Evolutionary conservation across 2,113 vertebrate genomes (phyloP), one percentile per base, ranked within the genome.

Genomic region (Anthoscopus minutus): DNA sequence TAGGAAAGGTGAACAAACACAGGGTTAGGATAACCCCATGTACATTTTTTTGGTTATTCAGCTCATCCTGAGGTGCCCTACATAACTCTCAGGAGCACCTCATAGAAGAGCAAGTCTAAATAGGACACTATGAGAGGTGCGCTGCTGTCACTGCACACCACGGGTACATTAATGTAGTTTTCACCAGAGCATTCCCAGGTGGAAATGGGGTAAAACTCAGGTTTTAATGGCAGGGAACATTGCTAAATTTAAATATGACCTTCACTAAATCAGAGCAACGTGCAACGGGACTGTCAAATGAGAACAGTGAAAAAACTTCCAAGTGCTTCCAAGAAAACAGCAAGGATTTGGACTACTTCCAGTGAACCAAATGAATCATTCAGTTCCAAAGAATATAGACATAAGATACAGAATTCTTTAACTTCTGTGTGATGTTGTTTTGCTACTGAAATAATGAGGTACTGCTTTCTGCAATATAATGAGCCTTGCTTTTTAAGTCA

Each of bases 191-290:
- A 71, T 67, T 92, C 67, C 80, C 79, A 35, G 19, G 27, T 48
- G 81, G 37, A 80, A 93, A 70, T 14, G 69, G 60, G n/a, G 31
- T 23, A 70, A 50, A 53, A 47, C 38, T 42, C 81, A 72, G 24
- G 48, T 71, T 79, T 88, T 64, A 86, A 74, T 53, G 73, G 69
- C 10, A 4, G 53, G 38, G 64, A 60, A 80, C 33, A 45, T 5
- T 10, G 47, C 88, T 93, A 86, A 92, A 92, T 92, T 95, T 93
- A 91, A 93, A 83, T 74, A 51, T 1, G n/a, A 93, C 83, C 93
- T 95, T 88, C 64, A 40, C 60, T 78, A 64, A 96, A 93, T 66
- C 60, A 67, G 87, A 93, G 44, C 71, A 86, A 93, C 51, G 38
- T 84, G 77, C 73, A 87, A 87, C 4, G 16, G 38, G 67, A 69